A percentile compares a stretch with the other conserved stretches of the same genome.
Evolutionary conservation across 2,888 invertebrate species (phyloP).

Genomic region (Neoitamus cyanurus): DNA sequence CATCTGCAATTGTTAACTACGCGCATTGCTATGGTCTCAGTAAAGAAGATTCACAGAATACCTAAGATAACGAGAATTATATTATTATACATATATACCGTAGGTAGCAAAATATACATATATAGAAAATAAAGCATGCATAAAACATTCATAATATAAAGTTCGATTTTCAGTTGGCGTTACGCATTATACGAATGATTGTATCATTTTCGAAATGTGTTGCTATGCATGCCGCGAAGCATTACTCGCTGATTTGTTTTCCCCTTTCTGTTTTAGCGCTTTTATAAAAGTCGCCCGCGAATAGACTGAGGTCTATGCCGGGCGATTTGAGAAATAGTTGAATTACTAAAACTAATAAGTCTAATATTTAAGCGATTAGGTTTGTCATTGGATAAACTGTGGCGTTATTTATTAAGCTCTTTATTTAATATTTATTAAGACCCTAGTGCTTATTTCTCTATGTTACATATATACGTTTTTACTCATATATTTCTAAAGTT

Average conservation of each 20-base stretch:
- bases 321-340: background rate
- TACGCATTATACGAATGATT: background rate
- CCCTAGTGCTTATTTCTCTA: background rate
- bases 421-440: slow-evolving; percentile 5
- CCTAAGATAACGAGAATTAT: slow-evolving; percentile 36
- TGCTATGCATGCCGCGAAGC: background rate
- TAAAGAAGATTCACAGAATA: slow-evolving; percentile 14
- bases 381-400: background rate
- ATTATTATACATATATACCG: slow-evolving; percentile 7
- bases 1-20: slow-evolving; percentile 30
- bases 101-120: slow-evolving; percentile 42
- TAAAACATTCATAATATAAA: background rate
- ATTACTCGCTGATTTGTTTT: background rate
- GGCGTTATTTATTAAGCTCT: background rate
- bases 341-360: slow-evolving; percentile 1
- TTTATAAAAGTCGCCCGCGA: background rate
- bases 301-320: background rate
- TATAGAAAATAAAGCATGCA: background rate
- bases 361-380: background rate
- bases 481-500: slow-evolving; percentile 1
- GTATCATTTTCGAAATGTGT: background rate
- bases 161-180: background rate
- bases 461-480: background rate
- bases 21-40: slow-evolving; percentile 24
- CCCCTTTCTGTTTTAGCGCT: background rate